Evolutionary conservation across 92 coral and sea anemone genomes (phyloP), one percentile per base, ranked within the genome.

Genomic region (Phenganax marumi): DNA sequence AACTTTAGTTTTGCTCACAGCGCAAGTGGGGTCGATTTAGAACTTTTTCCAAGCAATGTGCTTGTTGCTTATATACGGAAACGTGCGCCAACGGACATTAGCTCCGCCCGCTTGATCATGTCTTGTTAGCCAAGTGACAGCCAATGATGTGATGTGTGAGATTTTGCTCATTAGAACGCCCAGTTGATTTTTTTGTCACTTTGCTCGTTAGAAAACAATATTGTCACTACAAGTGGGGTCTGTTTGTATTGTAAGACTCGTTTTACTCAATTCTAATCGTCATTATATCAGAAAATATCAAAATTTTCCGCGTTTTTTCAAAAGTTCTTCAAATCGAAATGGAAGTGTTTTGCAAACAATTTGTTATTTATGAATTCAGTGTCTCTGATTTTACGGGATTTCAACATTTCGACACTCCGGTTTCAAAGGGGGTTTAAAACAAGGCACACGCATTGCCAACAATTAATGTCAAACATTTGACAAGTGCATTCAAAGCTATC

Each of bases 91-190:
- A 81, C 57, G 73, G 46, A 79, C 66, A 79, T 79, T 83, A 87
- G 98, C 98, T 86, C 98, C 98, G 91, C 98, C 98, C 93, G 86
- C 68, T 89, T 92, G 92, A 95, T 95, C 98, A 95, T 86, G 86
- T 64, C 85, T 91, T 85, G 93, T 95, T 95, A 95, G 82, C 88
- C 33, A 24, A 39, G 70, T 77, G 68, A 77, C 70, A 77, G 26
- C 48, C 81, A 77, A 77, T 77, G 26, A 77, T 13, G 48, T 43
- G 53, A 77, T 54, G 81, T 77, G 81, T 77, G 81, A 77, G 56
- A 48, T 77, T 56, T 50, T 75, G 80, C 70, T 69, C 57, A 77
- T 77, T 56, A 77, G 25, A 77, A 77, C 81, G 81, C 81, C 81
- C 58, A 52, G 65, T 24, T 74, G 23, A 48, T 33, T 25, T 21